These are phyloP conservation scores for Nematopogon swammerdamellus DNA, from an alignment of 2,888 invertebrate species.

Conservation along the genomic window DNA sequence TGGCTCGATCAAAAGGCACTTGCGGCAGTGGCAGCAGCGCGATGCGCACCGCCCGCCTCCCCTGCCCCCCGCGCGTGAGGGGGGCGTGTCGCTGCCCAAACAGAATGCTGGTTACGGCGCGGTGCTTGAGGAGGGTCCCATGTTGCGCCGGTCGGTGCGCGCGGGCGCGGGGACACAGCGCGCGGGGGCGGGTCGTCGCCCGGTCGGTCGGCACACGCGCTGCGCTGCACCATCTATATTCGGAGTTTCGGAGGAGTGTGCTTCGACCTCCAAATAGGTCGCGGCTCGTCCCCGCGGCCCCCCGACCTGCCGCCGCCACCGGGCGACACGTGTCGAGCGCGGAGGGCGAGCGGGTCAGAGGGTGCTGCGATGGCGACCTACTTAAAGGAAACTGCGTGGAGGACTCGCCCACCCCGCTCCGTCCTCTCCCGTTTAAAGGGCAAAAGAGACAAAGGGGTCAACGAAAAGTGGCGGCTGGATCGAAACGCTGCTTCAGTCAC, in stretches of 20 bases:
- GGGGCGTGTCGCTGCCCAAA: background rate
- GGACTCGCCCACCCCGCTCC: background rate
- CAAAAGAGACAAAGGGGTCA: too few species aligned
- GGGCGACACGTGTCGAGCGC: slow-evolving; percentile 1
- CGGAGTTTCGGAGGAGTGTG: background rate
- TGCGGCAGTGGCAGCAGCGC: too few species aligned
- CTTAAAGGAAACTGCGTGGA: background rate
- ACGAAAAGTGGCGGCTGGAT: too few species aligned
- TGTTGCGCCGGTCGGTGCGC: too few species aligned
- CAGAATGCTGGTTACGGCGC: background rate
- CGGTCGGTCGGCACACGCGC: background rate
- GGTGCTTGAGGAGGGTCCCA: too few species aligned
- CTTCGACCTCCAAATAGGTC: background rate
- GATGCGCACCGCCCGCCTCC: too few species aligned
- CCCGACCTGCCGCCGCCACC: background rate
- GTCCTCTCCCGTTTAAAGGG: too few species aligned
- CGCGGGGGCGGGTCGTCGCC: slow-evolving; percentile 1
- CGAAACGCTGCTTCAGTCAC: too few species aligned
- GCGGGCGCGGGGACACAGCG: background rate
- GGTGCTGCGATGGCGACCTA: background rate
- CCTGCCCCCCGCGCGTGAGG: too few species aligned
- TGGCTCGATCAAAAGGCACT: too few species aligned
- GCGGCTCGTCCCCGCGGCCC: background rate
- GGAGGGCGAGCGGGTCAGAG: background rate
- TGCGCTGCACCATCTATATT: background rate